A percentile compares a stretch with the other conserved stretches of the same genome.
Conservation (phyloP, 2,113 vertebrate species). For the Maylandia zebra region DNA sequence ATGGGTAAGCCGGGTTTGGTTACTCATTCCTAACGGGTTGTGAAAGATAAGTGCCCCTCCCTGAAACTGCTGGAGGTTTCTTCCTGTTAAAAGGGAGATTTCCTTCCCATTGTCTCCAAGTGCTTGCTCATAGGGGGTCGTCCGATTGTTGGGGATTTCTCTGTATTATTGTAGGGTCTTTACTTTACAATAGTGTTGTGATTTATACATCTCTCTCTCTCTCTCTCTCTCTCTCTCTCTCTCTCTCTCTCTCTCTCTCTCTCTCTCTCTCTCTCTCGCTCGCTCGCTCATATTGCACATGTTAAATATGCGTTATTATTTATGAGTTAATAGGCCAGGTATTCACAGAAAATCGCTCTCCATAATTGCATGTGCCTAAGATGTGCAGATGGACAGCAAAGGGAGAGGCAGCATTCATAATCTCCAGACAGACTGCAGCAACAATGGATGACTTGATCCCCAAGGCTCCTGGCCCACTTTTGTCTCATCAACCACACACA, state of each 20-base stretch:
- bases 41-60: not conserved
- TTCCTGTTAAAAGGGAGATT: not conserved
- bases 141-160: not conserved
- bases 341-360: not conserved
- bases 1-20: not conserved
- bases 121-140: not conserved
- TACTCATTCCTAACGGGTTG: not conserved
- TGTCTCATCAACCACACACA: slow-evolving; percentile 18
- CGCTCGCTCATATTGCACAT: not conserved
- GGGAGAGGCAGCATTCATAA: slow-evolving; percentile 1
- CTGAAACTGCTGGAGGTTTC: not conserved
- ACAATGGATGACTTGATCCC: slow-evolving; percentile 59
- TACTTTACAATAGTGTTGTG: not conserved
- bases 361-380: not conserved
- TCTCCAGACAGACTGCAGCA: slow-evolving; percentile 40
- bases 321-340: not conserved
- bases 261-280: no score
- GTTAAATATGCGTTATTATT: not conserved
- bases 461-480: slow-evolving; percentile 62
- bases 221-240: not conserved
- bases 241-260: no score
- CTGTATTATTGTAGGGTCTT: not conserved
- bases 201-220: rapidly evolving
- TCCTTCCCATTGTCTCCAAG: not conserved
- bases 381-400: slow-evolving; percentile 25